phyloP scores from a whole-genome alignment of 1,140 invertebrate genomes.

The Platyscapa corneri region DNA sequence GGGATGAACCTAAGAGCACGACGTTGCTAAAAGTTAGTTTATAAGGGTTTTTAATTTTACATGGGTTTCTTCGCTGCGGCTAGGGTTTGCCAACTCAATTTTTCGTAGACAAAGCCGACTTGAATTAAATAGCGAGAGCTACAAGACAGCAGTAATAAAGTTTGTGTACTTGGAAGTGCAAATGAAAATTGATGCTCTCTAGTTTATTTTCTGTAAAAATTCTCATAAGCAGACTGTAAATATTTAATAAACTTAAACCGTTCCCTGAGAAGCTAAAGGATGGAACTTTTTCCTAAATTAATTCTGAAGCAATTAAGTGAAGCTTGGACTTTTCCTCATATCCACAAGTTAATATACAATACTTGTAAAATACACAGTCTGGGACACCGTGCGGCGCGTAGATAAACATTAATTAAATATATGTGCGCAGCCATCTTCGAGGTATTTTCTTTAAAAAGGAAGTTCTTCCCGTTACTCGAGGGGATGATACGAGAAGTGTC shows the following conservation, averaged over 20 bases:
- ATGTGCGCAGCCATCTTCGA: too few species aligned
- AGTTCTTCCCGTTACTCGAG: too few species aligned
- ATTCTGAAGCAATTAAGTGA: neutral
- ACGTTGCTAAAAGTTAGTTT: neutral
- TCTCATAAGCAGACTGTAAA: neutral
- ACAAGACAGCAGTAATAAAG: neutral
- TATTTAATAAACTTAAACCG: neutral
- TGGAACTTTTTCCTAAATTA: neutral
- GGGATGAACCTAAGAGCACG: neutral
- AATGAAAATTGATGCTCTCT: neutral
- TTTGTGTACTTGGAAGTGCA: neutral
- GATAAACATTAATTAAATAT: too few species aligned
- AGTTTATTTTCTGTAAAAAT: neutral
- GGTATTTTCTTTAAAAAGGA: too few species aligned
- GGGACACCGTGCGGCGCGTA: too few species aligned
- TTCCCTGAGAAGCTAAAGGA: too few species aligned
- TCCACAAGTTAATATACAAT: neutral
- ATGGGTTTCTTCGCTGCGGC: neutral
- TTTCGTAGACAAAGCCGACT: neutral
- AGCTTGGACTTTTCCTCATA: neutral
- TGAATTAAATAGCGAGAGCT: neutral
- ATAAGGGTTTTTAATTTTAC: neutral
- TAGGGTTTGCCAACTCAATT: neutral
- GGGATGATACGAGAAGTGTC: too few species aligned
- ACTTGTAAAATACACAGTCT: neutral